Base-by-base conservation (phyloP, 2,797 vertebrate genomes). In the Anguilla pacifica region DNA sequence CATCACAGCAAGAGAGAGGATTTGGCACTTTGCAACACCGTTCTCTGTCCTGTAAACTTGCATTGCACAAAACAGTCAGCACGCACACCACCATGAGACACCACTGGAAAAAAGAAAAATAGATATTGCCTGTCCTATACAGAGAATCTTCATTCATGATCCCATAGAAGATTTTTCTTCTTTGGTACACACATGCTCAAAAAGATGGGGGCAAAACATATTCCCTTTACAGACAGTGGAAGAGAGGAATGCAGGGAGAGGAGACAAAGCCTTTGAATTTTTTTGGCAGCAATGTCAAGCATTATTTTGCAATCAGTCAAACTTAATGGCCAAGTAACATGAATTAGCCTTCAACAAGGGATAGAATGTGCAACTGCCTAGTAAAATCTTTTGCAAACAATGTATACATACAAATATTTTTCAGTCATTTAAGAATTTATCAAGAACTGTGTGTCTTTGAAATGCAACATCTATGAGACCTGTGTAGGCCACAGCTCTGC, bases 1-100 rank as follows among this genome's bases (percentile, higher is more conserved):
- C 46, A 72, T 35, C 53, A 22, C 55, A 85, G 55, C n/a, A 46
- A 46, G 79, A 87, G 72, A 84, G 51, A 43, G 17, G 57, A 85
- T 70, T 89, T 85, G 88, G 88, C 88, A 89, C 88, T 87, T 59
- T n/a, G 74, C 28, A 39, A 28, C 83, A 39, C 84, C 77, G 28
- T 25, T 85, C 82, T 57, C 84, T 85, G 84, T 85, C 53, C 31
- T 64, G 55, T 57, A 61, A 43, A 67, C 35, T 67, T 67, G 61
- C 61, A 77, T 77, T 77, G 74, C 74, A 77, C 31, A 77, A 77
- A 31, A 74, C 15, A 35, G 11, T 74, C 31, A 28, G 35, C 35
- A 77, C 35, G 43, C 74, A 77, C 70, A 74, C 11, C 70, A 74
- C 11, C 35, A 43, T 77, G 39, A 72, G 43, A 39, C 74, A 77